A percentile compares a stretch with the other conserved stretches of the same genome.
These are phyloP conservation scores for Isaurus tuberculatus DNA, from an alignment of 92 coral and sea anemone genomes.

Conservation along the genomic window DNA sequence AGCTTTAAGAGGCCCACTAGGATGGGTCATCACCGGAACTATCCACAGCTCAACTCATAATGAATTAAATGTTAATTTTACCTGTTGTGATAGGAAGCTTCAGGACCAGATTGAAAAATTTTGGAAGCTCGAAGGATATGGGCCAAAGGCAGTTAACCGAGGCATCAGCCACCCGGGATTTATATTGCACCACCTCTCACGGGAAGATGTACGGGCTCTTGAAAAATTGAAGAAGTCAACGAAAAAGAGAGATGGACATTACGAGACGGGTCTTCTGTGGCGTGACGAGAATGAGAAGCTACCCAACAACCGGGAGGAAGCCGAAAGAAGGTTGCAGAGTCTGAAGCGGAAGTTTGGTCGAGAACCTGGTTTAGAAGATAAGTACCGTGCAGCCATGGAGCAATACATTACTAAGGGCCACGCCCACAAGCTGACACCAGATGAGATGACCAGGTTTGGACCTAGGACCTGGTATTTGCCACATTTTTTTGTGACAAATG, in stretches of 20 bases:
- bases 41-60: slow-evolving; percentile 3
- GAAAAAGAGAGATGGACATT: slow-evolving; percentile 41
- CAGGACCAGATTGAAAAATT: slow-evolving; percentile 46
- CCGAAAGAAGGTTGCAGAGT: slow-evolving; percentile 47
- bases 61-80: slow-evolving; percentile 46
- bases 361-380: slow-evolving; percentile 31
- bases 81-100: slow-evolving; percentile 39
- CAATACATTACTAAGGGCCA: slow-evolving; percentile 51
- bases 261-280: slow-evolving; percentile 57
- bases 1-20: slow-evolving; percentile 53
- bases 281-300: slow-evolving; percentile 34
- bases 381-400: slow-evolving; percentile 48
- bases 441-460: slow-evolving; percentile 12
- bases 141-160: background rate
- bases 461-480: slow-evolving; percentile 61
- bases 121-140: background rate
- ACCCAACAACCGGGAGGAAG: slow-evolving; percentile 49
- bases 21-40: slow-evolving; percentile 59
- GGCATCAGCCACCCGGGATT: background rate
- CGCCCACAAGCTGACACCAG: slow-evolving; percentile 45
- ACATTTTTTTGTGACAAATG: slow-evolving; percentile 46
- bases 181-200: slow-evolving; percentile 42
- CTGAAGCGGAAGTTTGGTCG: slow-evolving; percentile 30
- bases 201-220: slow-evolving; percentile 54
- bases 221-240: slow-evolving; percentile 41